Percentiles rank a stretch among this genome's conserved stretches.
These are phyloP conservation scores for Bovichtus diacanthus DNA, from an alignment of 2,797 vertebrate species.

Conservation along the genomic window DNA sequence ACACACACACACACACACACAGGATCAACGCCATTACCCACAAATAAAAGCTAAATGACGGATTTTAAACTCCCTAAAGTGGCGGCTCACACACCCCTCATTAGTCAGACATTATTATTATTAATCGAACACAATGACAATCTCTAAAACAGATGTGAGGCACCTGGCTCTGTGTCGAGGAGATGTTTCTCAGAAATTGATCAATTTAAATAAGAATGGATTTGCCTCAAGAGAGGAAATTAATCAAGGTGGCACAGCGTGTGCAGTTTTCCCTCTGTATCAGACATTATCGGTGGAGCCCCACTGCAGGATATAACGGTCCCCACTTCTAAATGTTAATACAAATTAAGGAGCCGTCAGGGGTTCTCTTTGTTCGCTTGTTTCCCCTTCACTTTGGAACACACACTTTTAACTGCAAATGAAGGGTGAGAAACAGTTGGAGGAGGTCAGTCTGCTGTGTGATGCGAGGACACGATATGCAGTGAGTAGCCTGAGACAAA, in stretches of 20 bases:
- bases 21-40: slow-evolving; percentile 26
- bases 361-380: not conserved
- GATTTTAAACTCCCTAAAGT: slow-evolving; percentile 29
- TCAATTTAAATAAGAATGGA: slow-evolving; percentile 57
- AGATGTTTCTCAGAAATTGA: slow-evolving; percentile 37
- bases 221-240: slow-evolving; percentile 43
- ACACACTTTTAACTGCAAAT: not conserved
- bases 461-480: not conserved
- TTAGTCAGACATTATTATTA: slow-evolving; percentile 34
- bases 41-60: slow-evolving; percentile 22
- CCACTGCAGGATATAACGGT: slow-evolving; percentile 15
- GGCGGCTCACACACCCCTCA: not conserved
- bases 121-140: slow-evolving; percentile 33
- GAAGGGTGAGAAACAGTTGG: not conserved
- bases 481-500: slow-evolving; percentile 2
- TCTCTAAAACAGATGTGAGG: slow-evolving; percentile 39
- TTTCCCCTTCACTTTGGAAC: not conserved
- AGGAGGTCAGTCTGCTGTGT: slow-evolving; percentile 2
- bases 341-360: not conserved
- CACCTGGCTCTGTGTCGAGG: slow-evolving; percentile 29
- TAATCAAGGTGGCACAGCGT: slow-evolving; percentile 39
- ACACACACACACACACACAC: not conserved
- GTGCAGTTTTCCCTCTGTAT: slow-evolving; percentile 14
- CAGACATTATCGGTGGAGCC: slow-evolving; percentile 18
- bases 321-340: not conserved